Evolutionary conservation across 2,797 vertebrate species (phyloP), one percentile per base, ranked within the genome.

Genomic region (Tragopan temminckii): DNA sequence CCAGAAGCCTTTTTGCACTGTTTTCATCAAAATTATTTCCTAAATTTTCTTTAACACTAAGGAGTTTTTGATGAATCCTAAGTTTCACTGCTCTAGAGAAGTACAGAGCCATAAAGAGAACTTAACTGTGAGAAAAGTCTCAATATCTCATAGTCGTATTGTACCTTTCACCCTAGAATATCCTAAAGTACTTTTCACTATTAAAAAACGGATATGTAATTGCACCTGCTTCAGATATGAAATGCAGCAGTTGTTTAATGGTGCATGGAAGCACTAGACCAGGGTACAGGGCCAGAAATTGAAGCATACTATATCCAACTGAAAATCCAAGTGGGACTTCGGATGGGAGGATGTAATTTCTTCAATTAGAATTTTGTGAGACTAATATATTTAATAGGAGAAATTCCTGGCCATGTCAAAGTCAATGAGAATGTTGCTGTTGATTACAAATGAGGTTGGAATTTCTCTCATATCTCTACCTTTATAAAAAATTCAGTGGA

Each of bases 191-290:
- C 87, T 94, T 96, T 88, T 79, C 82, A 86, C 72, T 91, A 6
- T 19, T 95, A 81, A 92, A 93, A 95, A 90, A 50, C 80, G 68
- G 87, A 58, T 93, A 89, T 4, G 75, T 94, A 94, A 95, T 96
- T 95, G 91, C 89, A 88, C 89, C 83, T 89, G 89, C 89, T 96
- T 91, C 92, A 95, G 82, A 88, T 95, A 68, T 40, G 78, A 95
- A 96, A 96, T 91, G 91, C 70, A 95, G 93, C 94, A 96, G 94
- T 96, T 97, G 95, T 93, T 97, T 95, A 97, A 95, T 95, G 93
- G 92, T 88, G 83, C 80, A 68, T 58, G 92, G 94, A 95, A 96
- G 95, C 74, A 61, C 87, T 88, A 96, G 74, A 71, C 74, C 84
- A 82, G 91, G 89, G 52, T 96, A 93, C 9, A 4, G 86, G 92